phyloP scores from a whole-genome alignment of 2,113 vertebrate species.

The Lethenteron reissneri region DNA sequence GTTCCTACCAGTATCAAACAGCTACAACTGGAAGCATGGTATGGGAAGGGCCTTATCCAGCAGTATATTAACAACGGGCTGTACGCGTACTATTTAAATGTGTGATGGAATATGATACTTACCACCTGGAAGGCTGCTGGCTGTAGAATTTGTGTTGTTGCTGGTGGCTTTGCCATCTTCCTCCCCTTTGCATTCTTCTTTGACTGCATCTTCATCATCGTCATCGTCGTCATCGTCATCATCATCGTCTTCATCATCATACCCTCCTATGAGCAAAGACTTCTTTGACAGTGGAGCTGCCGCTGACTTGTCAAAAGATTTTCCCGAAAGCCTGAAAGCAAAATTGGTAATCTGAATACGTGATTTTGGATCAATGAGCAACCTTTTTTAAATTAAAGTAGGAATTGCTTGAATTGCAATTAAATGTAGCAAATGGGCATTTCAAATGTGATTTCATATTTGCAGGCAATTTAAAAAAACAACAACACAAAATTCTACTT shows the following conservation, averaged over 20 bases:
- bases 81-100: not conserved
- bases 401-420: too few relatives aligned
- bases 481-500: not conserved
- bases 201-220: conserved; percentile 10
- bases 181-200: conserved; percentile 7
- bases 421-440: not conserved
- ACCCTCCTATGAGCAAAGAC: conserved; percentile 18
- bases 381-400: too few relatives aligned
- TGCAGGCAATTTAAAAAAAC: not conserved
- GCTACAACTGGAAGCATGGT: too few relatives aligned
- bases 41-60: too few relatives aligned
- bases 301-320: conserved; percentile 23
- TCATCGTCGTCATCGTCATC: conserved; percentile 16
- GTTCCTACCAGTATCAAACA: too few relatives aligned
- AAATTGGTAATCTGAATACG: too few relatives aligned
- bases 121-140: conserved; percentile 19
- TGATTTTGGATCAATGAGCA: too few relatives aligned
- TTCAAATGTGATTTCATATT: not conserved
- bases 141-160: conserved; percentile 13
- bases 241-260: conserved; percentile 31
- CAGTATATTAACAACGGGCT: not conserved
- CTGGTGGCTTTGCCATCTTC: conserved; percentile 15
- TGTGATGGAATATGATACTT: not conserved
- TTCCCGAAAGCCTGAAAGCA: conserved; percentile 22
- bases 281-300: conserved; percentile 13